A percentile compares a stretch with the other conserved stretches of the same genome.
Conservation (phyloP, 2,113 vertebrate genomes). For the Piaya cayana region DNA sequence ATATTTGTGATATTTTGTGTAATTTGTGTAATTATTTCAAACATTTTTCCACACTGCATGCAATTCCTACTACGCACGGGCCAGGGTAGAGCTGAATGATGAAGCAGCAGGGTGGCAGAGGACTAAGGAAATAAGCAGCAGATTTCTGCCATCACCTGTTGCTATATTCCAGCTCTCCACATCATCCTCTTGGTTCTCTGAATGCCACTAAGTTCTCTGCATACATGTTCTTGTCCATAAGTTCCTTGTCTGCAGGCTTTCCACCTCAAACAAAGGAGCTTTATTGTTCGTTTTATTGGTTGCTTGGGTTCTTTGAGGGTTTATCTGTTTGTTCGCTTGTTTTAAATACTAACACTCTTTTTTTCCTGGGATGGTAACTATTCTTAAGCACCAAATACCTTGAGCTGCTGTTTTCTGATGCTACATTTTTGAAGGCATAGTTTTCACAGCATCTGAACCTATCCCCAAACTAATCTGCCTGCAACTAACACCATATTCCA, state of each 20-base stretch:
- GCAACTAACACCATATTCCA: neutral
- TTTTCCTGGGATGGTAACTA: neutral
- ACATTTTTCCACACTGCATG: neutral
- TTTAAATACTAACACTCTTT: neutral
- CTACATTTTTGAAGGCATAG: neutral
- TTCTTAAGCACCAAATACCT: neutral
- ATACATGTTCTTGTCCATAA: accelerated
- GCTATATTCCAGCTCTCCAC: neutral
- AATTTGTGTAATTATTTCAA: no score
- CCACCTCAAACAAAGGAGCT: neutral
- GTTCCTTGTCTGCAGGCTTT: neutral
- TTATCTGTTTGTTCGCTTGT: neutral
- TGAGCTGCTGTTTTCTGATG: neutral
- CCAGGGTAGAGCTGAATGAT: neutral
- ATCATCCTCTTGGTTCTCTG: neutral
- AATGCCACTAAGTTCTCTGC: neutral
- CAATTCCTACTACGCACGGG: neutral
- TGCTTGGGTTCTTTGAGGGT: neutral
- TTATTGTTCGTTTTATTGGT: neutral
- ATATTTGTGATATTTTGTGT: neutral
- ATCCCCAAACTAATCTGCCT: neutral
- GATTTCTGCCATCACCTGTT: neutral
- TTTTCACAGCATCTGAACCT: neutral
- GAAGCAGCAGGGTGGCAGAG: neutral
- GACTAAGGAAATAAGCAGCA: neutral